Percentiles rank a stretch among this genome's conserved stretches.
phyloP scores from a whole-genome alignment of 2,113 vertebrate species.

The Chloroceryle aenea region DNA sequence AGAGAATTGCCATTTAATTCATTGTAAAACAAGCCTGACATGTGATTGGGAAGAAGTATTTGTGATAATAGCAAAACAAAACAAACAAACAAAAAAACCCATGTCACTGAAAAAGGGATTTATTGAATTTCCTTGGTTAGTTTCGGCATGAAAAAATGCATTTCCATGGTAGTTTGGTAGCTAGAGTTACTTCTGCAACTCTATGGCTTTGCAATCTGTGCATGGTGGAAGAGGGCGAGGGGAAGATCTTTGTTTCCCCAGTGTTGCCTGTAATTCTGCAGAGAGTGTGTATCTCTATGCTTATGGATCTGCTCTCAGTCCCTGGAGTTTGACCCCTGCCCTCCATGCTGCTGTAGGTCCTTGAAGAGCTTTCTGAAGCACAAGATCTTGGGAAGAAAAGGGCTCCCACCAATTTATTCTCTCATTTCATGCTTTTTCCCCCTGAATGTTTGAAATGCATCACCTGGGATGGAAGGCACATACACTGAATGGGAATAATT shows the following conservation, averaged over 20 bases:
- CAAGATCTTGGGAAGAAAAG: neutral
- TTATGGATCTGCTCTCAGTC: neutral
- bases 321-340: neutral
- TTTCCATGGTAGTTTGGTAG: slow-evolving; percentile 17
- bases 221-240: fast-evolving
- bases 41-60: neutral
- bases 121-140: slow-evolving; percentile 52
- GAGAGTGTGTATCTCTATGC: neutral
- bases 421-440: neutral
- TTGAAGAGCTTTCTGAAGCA: neutral
- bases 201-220: neutral
- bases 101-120: neutral
- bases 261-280: neutral
- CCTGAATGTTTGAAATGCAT: neutral
- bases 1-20: slow-evolving; percentile 29
- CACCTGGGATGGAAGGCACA: neutral
- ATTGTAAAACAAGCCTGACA: slow-evolving; percentile 17
- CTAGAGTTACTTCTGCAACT: neutral
- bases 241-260: neutral
- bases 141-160: slow-evolving; percentile 13
- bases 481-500: neutral
- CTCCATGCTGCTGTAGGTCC: neutral
- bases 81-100: too few relatives aligned
- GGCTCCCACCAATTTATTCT: neutral
- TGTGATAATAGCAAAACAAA: neutral